These are phyloP conservation scores for Parelbella ahira DNA, from an alignment of 2,888 invertebrate species.

Conservation along the genomic window DNA sequence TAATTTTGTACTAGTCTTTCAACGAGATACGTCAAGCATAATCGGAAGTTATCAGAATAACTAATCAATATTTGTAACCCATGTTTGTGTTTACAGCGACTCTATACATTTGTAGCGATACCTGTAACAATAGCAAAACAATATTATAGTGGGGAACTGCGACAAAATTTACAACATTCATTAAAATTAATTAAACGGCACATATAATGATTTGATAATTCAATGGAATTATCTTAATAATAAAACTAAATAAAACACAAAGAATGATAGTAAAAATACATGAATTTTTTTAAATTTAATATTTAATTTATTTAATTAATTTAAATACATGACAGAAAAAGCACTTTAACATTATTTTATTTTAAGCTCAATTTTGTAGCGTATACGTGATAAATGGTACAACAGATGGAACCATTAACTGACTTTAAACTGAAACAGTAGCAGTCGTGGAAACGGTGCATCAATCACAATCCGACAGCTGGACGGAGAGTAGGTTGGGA, in stretches of 20 bases:
- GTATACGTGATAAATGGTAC: constrained; percentile 6
- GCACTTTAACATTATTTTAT: not conserved
- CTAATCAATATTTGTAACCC: constrained; percentile 70
- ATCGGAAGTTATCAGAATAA: constrained; percentile 67
- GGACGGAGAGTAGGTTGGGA: constrained; percentile 45
- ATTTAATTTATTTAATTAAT: no score
- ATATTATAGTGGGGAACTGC: no score
- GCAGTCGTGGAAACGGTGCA: constrained; percentile 50
- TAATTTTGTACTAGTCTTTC: constrained; percentile 30
- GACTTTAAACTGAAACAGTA: constrained; percentile 41
- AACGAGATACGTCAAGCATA: constrained; percentile 50
- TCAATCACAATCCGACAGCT: constrained; percentile 62
- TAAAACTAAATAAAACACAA: no score
- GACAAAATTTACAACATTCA: no score
- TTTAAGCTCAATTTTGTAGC: not conserved
- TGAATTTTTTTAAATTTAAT: no score
- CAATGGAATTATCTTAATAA: no score
- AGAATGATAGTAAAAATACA: no score
- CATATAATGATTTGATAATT: no score
- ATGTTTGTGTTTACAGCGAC: constrained; percentile 51
- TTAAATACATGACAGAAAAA: not conserved
- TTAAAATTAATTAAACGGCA: no score
- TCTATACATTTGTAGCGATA: constrained; percentile 34
- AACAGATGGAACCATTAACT: constrained; percentile 38
- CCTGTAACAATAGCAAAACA: constrained; percentile 64